Evolutionary conservation across 1,140 invertebrate species (phyloP), one percentile per base, ranked within the genome.

Genomic region (Sinella curviseta): DNA sequence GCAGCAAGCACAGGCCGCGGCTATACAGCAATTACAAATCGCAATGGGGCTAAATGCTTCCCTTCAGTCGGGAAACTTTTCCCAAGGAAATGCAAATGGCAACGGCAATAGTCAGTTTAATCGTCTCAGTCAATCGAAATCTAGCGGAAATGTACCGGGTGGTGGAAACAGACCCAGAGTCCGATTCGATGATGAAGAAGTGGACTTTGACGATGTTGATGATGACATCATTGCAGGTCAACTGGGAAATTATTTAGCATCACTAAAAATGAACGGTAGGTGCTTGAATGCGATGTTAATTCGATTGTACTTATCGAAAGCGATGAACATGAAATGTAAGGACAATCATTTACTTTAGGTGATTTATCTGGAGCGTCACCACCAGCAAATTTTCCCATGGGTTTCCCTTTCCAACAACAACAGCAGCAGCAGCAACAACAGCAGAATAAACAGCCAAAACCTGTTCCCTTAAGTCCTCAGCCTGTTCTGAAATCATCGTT

Each of bases 71-170:
- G 39, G 35, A n/a, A 75, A 48, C n/a, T 39, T 14, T 26, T 33
- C 8, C 17, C 28, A 74, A 12, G 26, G 34, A 31, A 16, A 12
- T 17, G 57, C 20, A 65, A 20, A 65, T 28, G 24, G 39, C 16
- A 36, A 34, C 14, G n/a, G 24, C 31, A 34, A 39, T 12, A 48
- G 57, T 26, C 60, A 77, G 26, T 36, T 60, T 24, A 78, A 70
- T 70, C 31, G 81, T 73, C 30, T 82, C 0, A 65, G 76, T 60
- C 81, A 82, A 24, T 82, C 81, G 0, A 82, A 82, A 39, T 82
- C 81, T 1, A 82, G 78, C 60, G 81, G 81, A 31, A 55, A 75
- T 54, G 74, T 75, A 2, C 39, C 74, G 1, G 74, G 34, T 26
- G 28, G 36, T 75, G 74, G 31, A 31, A 26, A 24, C 14, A 79